Evolutionary conservation across 2,888 invertebrate genomes (phyloP).

Genomic region (Brenthis daphne): DNA sequence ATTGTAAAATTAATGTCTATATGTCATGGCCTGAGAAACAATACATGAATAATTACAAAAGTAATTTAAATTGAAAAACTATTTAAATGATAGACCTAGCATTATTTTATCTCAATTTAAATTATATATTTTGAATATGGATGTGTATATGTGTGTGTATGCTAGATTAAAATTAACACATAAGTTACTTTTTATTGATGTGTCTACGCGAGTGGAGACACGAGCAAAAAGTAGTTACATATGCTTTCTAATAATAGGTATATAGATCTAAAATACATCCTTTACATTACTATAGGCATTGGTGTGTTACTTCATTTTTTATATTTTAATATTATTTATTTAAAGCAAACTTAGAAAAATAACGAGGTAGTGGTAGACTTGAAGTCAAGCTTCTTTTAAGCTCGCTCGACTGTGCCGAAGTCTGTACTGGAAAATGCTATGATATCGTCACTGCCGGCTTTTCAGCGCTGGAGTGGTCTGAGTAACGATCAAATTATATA

Average conservation of each 20-base stretch:
- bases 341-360: slow-evolving; percentile 65
- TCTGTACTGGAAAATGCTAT: slow-evolving; percentile 53
- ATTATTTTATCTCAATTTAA: no score
- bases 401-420: slow-evolving; percentile 53
- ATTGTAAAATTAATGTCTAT: no score
- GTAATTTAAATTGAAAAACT: no score
- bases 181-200: no score
- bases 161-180: no score
- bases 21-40: no score
- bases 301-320: slow-evolving; percentile 53
- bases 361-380: slow-evolving; percentile 60
- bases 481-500: slow-evolving; percentile 45
- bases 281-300: not conserved
- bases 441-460: slow-evolving; percentile 52
- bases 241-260: not conserved
- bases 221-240: no score
- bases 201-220: no score
- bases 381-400: slow-evolving; percentile 47
- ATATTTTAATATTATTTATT: slow-evolving; percentile 73
- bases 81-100: no score
- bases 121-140: no score
- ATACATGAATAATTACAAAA: no score
- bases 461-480: slow-evolving; percentile 36
- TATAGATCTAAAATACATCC: not conserved
- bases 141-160: no score